Evolutionary conservation across 2,113 vertebrate genomes (phyloP), one percentile per base, ranked within the genome.

Genomic region (Ramphastos sulfuratus): DNA sequence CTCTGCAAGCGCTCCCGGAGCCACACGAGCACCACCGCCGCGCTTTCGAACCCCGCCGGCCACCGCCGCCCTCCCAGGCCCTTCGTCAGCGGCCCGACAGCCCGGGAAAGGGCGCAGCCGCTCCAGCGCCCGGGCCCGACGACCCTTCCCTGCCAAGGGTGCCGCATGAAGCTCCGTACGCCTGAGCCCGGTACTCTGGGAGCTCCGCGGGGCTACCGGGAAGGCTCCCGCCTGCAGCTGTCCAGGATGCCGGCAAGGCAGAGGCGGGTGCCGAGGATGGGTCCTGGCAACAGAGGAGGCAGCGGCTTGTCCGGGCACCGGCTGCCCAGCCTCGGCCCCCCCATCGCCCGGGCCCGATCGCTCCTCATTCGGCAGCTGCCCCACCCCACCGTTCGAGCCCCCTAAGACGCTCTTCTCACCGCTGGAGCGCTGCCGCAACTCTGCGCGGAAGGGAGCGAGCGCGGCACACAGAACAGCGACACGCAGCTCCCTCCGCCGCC

Each of bases 401-500:
- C 6, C 9, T 23, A 4, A 3, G 2, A 44, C 16, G 9, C 27
- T 7, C 48, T 6, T 12, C 89, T 96, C 80, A 92, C 93, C 91
- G 67, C 61, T 12, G 6, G 24, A 27, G 5, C 8, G 11, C 46
- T 23, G 50, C 50, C 50, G 72, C 84, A 5, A 71, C 73, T 19
- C 61, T 42, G 7, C 1, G 35, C 5, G 17, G 63, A 67, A 15
- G 37, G 31, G 55, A 65, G 33, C 66, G 48, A 20, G 21, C 37
- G 13, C 25, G 12, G 7, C 46, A 3, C 69, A 10, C 2, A 5
- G 0, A 0, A 17, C 1, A 1, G 31, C 1, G 0, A 33, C 0
- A 1, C 20, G 1, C 58, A 67, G 4, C 67, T 89, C 55, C 0
- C 12, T 33, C 54, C 60, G 5, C 30, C 30, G 58, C 80, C 86